A percentile compares a stretch with the other conserved stretches of the same genome.
Conservation (phyloP, 2,113 vertebrate genomes). For the Chitala chitala region DNA sequence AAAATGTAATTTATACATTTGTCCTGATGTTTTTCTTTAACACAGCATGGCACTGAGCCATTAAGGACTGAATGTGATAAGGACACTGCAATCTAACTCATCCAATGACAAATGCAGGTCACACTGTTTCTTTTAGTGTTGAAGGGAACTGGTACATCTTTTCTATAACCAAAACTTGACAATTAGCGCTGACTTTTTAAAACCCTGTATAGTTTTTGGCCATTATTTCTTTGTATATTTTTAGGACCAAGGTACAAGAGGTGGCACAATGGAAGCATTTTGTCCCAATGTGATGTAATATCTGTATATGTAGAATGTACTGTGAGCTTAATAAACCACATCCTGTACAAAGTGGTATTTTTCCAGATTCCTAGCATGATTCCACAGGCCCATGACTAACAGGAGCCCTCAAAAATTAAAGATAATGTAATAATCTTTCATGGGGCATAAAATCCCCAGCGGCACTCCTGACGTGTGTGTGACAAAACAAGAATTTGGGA, state of each 20-base stretch:
- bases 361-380: too few relatives aligned
- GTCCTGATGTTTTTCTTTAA: too few relatives aligned
- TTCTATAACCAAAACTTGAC: slow-evolving; percentile 77
- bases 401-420: too few relatives aligned
- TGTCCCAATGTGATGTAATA: slow-evolving; percentile 89
- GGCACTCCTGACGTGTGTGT: too few relatives aligned
- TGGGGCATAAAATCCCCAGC: too few relatives aligned
- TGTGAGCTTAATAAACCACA: slow-evolving; percentile 74
- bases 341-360: slow-evolving; percentile 59
- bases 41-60: too few relatives aligned
- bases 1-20: too few relatives aligned
- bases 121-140: slow-evolving; percentile 54
- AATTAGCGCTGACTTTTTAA: slow-evolving; percentile 95
- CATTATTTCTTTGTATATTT: slow-evolving; percentile 98
- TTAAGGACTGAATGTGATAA: too few relatives aligned
- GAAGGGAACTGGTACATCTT: slow-evolving; percentile 50
- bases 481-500: too few relatives aligned
- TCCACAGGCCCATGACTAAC: too few relatives aligned
- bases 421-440: too few relatives aligned
- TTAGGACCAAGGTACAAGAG: slow-evolving; percentile 97
- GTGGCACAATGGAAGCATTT: slow-evolving; percentile 76
- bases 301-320: slow-evolving; percentile 83
- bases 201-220: slow-evolving; percentile 99
- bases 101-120: slow-evolving; percentile 46
- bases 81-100: slow-evolving; percentile 58